Base-by-base conservation (phyloP, 1,140 invertebrate species). In the Oscheius sp. region DNA sequence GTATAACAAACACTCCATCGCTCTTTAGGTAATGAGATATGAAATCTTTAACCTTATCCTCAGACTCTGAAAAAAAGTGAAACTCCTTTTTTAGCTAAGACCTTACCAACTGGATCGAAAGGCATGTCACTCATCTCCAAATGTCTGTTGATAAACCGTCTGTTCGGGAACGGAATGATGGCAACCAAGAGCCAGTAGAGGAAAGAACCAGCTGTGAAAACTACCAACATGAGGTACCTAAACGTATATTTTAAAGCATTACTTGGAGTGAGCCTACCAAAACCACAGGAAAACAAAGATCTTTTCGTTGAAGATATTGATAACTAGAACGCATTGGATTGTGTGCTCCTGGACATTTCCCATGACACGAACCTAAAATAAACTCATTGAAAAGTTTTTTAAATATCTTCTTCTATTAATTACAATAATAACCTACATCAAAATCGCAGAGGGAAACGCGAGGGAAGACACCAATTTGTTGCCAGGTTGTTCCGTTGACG, bases 261-360 rank as follows among this genome's bases (percentile, higher is more conserved):
- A 23, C 1, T 59, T 34, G 45, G 18, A 46, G 26, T 34, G 7
- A 77, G 36, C 46, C 18, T 76, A 77, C 77, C 73, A 87, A 75
- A 88, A 87, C 87, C 87, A 87, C 23, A 88, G 73, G 59, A 87
- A 85, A 61, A 87, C 84, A 79, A 88, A 88, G 28, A 88, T 86
- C 78, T 88, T 88, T 76, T 88, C 87, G 76, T 87, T 87, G 77
- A 88, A 87, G 28, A 88, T 79, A 75, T 88, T 88, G 42, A 88
- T 88, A 20, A 87, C 85, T 65, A 88, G 84, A 15, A 87, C 86
- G 75, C 87, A 88, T 73, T 88, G 87, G 63, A 88, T 87, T 31
- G 86, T 86, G 73, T 88, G 86, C 46, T 85, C 82, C 66, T 82
- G 80, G 7, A 84, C 59, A 46, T 84, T 82, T 23, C 80, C 82